Base-by-base conservation (phyloP, 2,888 invertebrate species). In the Rambutsinella grinnellia region DNA sequence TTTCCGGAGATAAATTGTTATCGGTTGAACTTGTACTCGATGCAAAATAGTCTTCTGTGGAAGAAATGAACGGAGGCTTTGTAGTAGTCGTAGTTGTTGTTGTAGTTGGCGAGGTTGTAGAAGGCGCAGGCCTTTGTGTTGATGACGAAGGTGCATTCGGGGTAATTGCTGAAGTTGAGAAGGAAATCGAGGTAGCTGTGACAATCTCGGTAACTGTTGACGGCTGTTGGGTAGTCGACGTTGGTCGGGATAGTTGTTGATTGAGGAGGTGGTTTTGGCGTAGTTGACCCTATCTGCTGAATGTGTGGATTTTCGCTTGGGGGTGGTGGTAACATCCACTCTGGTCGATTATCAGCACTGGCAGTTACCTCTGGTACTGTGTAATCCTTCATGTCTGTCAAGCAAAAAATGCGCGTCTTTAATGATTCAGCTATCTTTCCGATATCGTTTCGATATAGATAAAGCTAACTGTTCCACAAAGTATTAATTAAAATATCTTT, bases 401-500 rank as follows among this genome's bases (percentile, higher is more conserved):
- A 62, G 24, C 24, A 56, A 36, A 67, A n/a, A 17, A 47, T n/a
- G n/a, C n/a, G 10, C 46, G 10, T 44, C 46, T 44, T 15, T 44
- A 13, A 15, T 44, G 10, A 44, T 15, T 44, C n/a, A n/a, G n/a
- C n/a, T n/a, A n/a, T n/a, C n/a, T n/a, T n/a, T n/a, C 13, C 36
- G 36, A 36, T 36, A 36, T 36, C 36, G 36, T 36, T 36, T 17
- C 5, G 49, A n/a, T 15, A 49, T 17, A 17, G 3, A n/a, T 10
- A n/a, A 10, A 10, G 19, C 62, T 26, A 67, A 79, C 83, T 79
- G 21, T 91, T 89, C 85, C 92, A 87, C 56, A 96, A 87, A 63
- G 94, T 89, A 78, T 92, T 91, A 79, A 93, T 92, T 10, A 96
- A 87, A 0, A 92, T 90, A 86, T 95, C 94, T 84, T 90, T 90